Conservation (phyloP, 2,888 invertebrate species). For the Ashinkailepas kermadecensis region DNA sequence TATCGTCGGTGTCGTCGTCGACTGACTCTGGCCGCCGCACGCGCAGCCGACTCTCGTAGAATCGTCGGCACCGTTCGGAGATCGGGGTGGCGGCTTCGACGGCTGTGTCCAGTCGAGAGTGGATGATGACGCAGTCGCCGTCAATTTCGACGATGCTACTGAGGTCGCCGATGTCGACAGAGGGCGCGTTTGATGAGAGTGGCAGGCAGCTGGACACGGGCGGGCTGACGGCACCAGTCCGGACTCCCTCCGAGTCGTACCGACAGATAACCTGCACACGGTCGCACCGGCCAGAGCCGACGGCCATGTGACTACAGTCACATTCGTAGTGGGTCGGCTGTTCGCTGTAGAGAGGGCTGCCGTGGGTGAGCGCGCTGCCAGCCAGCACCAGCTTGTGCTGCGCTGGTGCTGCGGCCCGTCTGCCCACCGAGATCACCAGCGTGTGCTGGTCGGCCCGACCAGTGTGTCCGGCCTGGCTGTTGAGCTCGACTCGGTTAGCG, state of each 20-base stretch:
- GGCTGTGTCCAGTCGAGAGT: not conserved
- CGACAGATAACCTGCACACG: not conserved
- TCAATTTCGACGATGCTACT: conserved; percentile 22
- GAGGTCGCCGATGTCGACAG: conserved; percentile 20
- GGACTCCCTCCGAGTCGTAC: not conserved
- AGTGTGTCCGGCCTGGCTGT: not conserved
- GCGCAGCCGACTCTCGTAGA: conserved; percentile 1
- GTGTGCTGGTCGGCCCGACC: not conserved
- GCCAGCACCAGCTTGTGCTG: not conserved
- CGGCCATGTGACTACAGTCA: too few relatives aligned
- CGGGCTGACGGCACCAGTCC: not conserved
- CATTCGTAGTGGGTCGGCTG: not conserved
- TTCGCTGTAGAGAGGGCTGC: not conserved
- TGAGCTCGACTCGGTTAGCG: not conserved
- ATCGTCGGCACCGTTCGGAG: conserved; percentile 1
- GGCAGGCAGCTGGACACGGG: not conserved
- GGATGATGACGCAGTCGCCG: conserved; percentile 21
- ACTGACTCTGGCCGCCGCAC: not conserved
- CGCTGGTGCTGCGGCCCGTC: not conserved
- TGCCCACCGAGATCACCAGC: not conserved
- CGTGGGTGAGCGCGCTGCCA: not conserved
- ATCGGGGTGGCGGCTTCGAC: not conserved
- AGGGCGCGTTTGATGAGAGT: not conserved
- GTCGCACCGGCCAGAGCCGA: not conserved
- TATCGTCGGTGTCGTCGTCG: not conserved